Conservation (phyloP, 2,797 vertebrate genomes). For the Chelon labrosus region DNA sequence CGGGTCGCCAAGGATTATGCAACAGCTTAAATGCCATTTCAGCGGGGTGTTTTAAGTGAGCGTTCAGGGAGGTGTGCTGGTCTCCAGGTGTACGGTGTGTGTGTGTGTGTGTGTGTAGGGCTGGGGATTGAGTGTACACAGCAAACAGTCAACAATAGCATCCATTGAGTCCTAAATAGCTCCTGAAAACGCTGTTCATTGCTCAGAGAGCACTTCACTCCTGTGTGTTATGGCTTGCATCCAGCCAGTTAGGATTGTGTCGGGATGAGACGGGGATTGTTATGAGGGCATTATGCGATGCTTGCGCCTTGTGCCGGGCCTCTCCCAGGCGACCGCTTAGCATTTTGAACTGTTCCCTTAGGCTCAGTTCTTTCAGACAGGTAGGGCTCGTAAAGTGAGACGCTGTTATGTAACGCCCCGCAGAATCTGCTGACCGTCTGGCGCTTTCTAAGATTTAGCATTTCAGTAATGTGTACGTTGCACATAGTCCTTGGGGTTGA, state of each 20-base stretch:
- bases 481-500: neutral
- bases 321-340: conserved; percentile 11
- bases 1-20: conserved; percentile 59
- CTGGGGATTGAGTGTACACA: neutral
- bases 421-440: conserved; percentile 49
- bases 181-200: conserved; percentile 48
- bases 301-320: neutral
- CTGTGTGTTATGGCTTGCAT: conserved; percentile 47
- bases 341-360: conserved; percentile 24
- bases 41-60: conserved; percentile 30
- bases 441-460: conserved; percentile 31
- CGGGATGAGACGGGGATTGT: conserved; percentile 40
- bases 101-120: neutral
- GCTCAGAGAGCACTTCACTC: conserved; percentile 37
- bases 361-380: conserved; percentile 46
- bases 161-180: conserved; percentile 50
- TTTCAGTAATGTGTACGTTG: conserved; percentile 38
- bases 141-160: conserved; percentile 28
- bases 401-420: conserved; percentile 34
- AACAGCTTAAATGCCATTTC: conserved; percentile 63
- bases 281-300: conserved; percentile 50
- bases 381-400: conserved; percentile 48
- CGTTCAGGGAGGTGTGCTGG: conserved; percentile 18
- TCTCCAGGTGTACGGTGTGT: conserved; percentile 39
- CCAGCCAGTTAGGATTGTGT: conserved; percentile 37